A percentile compares a stretch with the other conserved stretches of the same genome.
Evolutionary conservation across 2,888 invertebrate species (phyloP).

Genomic region (Lasioglossum morio): DNA sequence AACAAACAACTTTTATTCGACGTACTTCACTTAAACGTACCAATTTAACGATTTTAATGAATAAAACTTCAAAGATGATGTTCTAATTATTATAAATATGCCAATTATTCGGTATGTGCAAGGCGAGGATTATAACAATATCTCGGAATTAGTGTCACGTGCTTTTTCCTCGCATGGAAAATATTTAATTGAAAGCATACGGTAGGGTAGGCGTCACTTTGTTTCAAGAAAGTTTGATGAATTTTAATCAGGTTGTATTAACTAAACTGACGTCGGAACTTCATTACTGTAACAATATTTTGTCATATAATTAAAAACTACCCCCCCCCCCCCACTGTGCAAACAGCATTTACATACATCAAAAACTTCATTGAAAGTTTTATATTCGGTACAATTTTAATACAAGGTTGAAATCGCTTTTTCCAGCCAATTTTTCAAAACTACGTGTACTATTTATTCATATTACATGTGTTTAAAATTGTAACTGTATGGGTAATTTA

Average conservation of each 20-base stretch:
- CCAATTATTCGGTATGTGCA: neutral
- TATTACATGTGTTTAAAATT: neutral
- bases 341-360: slow-evolving; percentile 1
- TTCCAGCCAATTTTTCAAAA: neutral
- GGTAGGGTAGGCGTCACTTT: neutral
- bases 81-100: neutral
- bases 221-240: neutral
- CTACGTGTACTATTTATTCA: neutral
- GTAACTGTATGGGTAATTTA: neutral
- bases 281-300: neutral
- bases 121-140: neutral
- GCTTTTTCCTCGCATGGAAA: neutral
- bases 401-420: neutral
- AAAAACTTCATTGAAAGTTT: neutral
- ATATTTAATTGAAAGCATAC: neutral
- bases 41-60: neutral
- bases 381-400: neutral
- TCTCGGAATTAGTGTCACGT: neutral
- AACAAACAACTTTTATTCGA: neutral
- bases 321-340: too few species aligned
- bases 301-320: neutral
- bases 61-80: neutral
- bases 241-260: neutral
- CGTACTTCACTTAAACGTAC: neutral
- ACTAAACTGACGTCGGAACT: neutral